Evolutionary conservation across 2,888 invertebrate genomes (phyloP), one percentile per base, ranked within the genome.

Genomic region (Drosophila planitibia): DNA sequence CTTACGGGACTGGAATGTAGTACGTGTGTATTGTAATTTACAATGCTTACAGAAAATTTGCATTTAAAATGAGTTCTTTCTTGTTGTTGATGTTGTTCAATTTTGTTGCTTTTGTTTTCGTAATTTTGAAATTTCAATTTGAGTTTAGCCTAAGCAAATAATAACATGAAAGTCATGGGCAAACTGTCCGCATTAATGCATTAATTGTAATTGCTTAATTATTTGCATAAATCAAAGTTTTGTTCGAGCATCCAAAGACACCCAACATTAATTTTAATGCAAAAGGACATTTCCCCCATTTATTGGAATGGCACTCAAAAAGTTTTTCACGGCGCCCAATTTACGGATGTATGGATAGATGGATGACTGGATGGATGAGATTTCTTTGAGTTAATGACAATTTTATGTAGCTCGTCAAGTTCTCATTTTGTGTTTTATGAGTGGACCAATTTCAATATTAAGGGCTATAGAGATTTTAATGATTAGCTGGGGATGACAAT

Each of bases 121-220:
- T 62, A 66, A 67, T 74, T 83, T 53, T 53, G 59, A 58, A 73
- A 53, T 77, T 69, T 78, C 60, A 82, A 65, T 80, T 73, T 63
- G 61, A 79, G 53, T 61, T 80, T 73, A 33, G 78, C 69, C 72
- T 62, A 65, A 74, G 71, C 88, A 85, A 88, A 85, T 79, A 79
- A 79, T 69, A 71, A 86, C 69, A 78, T 70, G 55, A 87, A 87
- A 80, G 76, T 74, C 74, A 63, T 47, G 55, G 33, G 59, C 67
- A 62, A 70, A 67, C 62, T 76, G 75, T 64, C 64, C 67, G 67
- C 64, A 74, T 85, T 87, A 85, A 80, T 75, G 82, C 82, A 81
- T 82, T 81, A 89, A 84, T 74, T 79, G 72, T 79, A 81, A 89
- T 89, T 83, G 88, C 86, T 88, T 81, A 89, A 86, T 86, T 86